These are phyloP conservation scores for Cyclopterus lumpus DNA, from an alignment of 2,797 vertebrate genomes.

Conservation along the genomic window DNA sequence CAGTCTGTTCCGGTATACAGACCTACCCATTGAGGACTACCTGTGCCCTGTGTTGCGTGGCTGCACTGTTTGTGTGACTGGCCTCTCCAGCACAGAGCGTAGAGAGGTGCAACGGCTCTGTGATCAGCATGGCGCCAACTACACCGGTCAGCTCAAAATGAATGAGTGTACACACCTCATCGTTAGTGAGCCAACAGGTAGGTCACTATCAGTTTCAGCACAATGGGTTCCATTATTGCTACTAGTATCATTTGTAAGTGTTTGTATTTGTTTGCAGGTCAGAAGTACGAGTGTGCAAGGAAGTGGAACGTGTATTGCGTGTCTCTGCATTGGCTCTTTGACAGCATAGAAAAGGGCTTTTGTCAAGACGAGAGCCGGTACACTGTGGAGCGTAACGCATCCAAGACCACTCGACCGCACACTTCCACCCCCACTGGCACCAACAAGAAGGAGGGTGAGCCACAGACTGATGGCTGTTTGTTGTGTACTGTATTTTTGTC, in stretches of 20 bases:
- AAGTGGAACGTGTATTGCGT: slow-evolving; percentile 98
- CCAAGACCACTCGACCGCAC: slow-evolving; percentile 75
- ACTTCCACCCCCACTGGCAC: slow-evolving; percentile 92
- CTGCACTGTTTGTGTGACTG: slow-evolving; percentile 94
- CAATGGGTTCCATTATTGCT: background rate
- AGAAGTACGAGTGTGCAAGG: slow-evolving; percentile 96
- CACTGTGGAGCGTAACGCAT: slow-evolving; percentile 74
- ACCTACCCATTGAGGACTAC: slow-evolving; percentile 87
- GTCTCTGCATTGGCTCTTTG: slow-evolving; percentile 94
- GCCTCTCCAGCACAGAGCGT: slow-evolving; percentile 89
- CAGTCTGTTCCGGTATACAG: slow-evolving; percentile 90
- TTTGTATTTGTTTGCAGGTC: slow-evolving; percentile 82
- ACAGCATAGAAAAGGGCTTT: slow-evolving; percentile 94
- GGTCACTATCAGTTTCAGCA: slow-evolving; percentile 2
- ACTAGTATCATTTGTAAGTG: background rate
- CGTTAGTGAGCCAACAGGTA: slow-evolving; percentile 94
- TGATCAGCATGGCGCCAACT: slow-evolving; percentile 89
- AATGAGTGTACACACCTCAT: slow-evolving; percentile 98
- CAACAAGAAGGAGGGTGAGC: slow-evolving; percentile 83
- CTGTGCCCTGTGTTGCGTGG: slow-evolving; percentile 92
- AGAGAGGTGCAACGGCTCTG: slow-evolving; percentile 92
- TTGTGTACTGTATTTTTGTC: background rate
- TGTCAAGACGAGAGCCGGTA: slow-evolving; percentile 96
- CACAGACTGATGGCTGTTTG: background rate
- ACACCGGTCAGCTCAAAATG: slow-evolving; percentile 96